Percentiles rank a stretch among this genome's conserved stretches.
These are phyloP conservation scores for Agonopterix subpropinquella DNA, from an alignment of 2,888 invertebrate species.

Conservation along the genomic window DNA sequence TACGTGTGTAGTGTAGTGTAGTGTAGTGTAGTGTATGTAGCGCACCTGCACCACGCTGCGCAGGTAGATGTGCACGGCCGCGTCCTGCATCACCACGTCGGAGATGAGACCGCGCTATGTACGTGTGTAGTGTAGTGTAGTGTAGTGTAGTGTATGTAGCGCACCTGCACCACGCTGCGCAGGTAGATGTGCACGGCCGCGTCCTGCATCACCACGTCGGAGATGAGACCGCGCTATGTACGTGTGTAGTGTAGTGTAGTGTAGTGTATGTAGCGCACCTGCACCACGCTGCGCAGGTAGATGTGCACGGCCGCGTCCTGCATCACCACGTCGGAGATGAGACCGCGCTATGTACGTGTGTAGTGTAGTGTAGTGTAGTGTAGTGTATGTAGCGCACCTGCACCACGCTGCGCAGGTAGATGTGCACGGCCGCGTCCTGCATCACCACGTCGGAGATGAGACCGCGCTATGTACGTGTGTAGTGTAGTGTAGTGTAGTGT, in stretches of 20 bases:
- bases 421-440: slow-evolving; percentile 88
- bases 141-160: slow-evolving; percentile 5
- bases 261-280: slow-evolving; percentile 70
- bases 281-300: slow-evolving; percentile 89
- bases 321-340: slow-evolving; percentile 90
- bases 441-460: slow-evolving; percentile 90
- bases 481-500: too few relatives aligned
- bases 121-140: too few relatives aligned
- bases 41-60: slow-evolving; percentile 90
- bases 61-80: slow-evolving; percentile 89
- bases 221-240: slow-evolving; percentile 92
- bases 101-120: slow-evolving; percentile 93
- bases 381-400: slow-evolving; percentile 74
- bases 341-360: too few relatives aligned
- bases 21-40: background rate
- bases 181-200: slow-evolving; percentile 91
- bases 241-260: too few relatives aligned
- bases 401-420: slow-evolving; percentile 90
- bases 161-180: slow-evolving; percentile 89
- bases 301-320: slow-evolving; percentile 90
- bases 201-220: slow-evolving; percentile 88
- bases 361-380: too few relatives aligned
- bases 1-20: too few relatives aligned
- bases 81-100: slow-evolving; percentile 88
- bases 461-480: too few relatives aligned